Percentiles rank a stretch among this genome's conserved stretches.
These are phyloP conservation scores for Myiothlypis chrysogaster DNA, from an alignment of 2,797 vertebrate genomes.

Conservation along the genomic window DNA sequence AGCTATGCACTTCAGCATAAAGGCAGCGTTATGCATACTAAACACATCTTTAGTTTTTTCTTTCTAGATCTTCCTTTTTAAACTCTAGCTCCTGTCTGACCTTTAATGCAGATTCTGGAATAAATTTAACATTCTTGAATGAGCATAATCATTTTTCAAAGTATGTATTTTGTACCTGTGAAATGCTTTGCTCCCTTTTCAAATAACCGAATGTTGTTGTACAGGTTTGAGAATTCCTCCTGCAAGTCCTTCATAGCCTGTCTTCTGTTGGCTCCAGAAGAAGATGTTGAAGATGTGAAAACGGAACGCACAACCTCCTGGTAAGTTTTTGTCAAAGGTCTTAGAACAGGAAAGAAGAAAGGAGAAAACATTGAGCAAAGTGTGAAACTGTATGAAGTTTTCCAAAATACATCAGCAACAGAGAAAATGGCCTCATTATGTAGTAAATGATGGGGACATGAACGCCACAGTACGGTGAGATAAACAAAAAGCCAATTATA, in stretches of 20 bases:
- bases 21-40: no score
- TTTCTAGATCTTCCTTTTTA: not conserved
- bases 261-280: conserved; percentile 84
- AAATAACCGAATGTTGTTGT: conserved; percentile 91
- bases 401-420: not conserved
- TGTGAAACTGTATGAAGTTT: not conserved
- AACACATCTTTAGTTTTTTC: no score
- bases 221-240: conserved; percentile 91
- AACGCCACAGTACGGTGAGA: not conserved
- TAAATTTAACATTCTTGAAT: not conserved
- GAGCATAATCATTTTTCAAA: not conserved
- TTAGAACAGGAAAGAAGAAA: conserved; percentile 59
- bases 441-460: not conserved
- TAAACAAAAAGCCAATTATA: not conserved
- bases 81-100: not conserved
- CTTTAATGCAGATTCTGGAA: not conserved
- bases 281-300: conserved; percentile 84
- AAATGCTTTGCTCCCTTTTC: conserved; percentile 91
- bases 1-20: no score
- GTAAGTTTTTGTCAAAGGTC: conserved; percentile 88
- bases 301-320: conserved; percentile 88
- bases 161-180: conserved; percentile 75
- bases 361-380: not conserved
- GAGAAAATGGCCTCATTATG: not conserved
- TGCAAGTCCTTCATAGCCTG: conserved; percentile 92